Conservation (phyloP, 2,113 vertebrate species). For the Pagrus major region DNA sequence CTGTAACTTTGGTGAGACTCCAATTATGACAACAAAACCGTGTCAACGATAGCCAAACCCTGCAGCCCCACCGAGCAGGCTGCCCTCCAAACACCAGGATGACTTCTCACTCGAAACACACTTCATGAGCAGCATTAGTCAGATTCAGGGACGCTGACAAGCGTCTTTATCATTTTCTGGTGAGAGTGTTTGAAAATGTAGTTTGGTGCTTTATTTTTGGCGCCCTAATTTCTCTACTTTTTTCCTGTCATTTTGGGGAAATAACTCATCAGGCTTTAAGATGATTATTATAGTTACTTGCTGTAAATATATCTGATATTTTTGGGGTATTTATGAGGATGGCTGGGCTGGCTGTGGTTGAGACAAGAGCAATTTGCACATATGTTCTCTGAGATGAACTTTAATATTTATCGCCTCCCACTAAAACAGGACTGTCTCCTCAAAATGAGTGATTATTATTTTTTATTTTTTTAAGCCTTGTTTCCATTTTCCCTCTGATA, state of each 20-base stretch:
- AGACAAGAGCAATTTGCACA: background rate
- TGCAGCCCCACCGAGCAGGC: background rate
- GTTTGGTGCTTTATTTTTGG: background rate
- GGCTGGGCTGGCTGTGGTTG: background rate
- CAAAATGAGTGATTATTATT: background rate
- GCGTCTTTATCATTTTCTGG: background rate
- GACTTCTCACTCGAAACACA: constrained; percentile 11
- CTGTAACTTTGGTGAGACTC: constrained; percentile 72
- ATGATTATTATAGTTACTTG: background rate
- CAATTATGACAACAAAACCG: constrained; percentile 71
- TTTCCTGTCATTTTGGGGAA: background rate
- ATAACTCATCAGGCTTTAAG: background rate
- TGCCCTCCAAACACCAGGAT: constrained; percentile 21
- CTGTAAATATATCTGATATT: background rate
- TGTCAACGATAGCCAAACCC: constrained; percentile 70
- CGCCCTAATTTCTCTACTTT: background rate
- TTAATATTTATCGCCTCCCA: background rate
- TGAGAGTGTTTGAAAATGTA: background rate
- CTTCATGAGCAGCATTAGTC: background rate
- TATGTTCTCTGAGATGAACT: background rate
- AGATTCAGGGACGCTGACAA: background rate
- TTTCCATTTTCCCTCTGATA: too few species aligned
- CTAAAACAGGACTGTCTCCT: background rate
- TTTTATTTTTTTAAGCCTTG: background rate
- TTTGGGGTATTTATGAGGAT: background rate